phyloP scores from a whole-genome alignment of 2,113 vertebrate genomes.

The Seriola rivoliana region DNA sequence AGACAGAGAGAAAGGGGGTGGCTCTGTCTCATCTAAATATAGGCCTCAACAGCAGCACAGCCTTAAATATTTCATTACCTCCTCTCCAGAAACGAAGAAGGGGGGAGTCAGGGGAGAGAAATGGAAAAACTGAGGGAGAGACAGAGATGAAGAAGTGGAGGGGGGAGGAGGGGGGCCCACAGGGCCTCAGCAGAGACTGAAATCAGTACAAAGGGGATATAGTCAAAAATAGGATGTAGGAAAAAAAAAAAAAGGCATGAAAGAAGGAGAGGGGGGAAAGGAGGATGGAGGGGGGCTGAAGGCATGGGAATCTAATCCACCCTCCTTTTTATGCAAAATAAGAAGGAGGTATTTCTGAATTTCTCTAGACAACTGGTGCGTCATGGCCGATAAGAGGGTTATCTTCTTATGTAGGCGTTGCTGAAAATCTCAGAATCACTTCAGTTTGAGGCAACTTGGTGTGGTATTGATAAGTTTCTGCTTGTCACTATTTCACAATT shows the following conservation, averaged over 20 bases:
- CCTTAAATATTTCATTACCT: conserved; percentile 83
- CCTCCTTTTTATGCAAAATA: conserved; percentile 56
- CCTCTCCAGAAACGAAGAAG: conserved; percentile 57
- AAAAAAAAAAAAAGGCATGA: conserved; percentile 41
- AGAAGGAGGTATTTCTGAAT: conserved; percentile 61
- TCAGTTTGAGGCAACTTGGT: conserved; percentile 24
- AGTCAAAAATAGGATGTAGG: conserved; percentile 63
- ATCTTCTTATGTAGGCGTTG: conserved; percentile 45
- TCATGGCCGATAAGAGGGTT: conserved; percentile 69
- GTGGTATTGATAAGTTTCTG: conserved; percentile 28
- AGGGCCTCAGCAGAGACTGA: conserved; percentile 23
- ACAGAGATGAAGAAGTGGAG: background rate
- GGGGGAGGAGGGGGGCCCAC: background rate
- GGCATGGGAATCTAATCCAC: conserved; percentile 59
- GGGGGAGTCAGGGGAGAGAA: conserved; percentile 7
- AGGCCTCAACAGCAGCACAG: conserved; percentile 68
- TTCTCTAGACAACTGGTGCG: conserved; percentile 62
- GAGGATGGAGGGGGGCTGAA: conserved; percentile 3
- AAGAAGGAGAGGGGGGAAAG: background rate
- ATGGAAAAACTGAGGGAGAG: conserved; percentile 3
- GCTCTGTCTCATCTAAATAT: conserved; percentile 75
- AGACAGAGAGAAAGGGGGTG: conserved; percentile 6
- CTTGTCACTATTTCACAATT: background rate
- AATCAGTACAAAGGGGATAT: conserved; percentile 49
- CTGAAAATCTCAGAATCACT: conserved; percentile 47